Conservation (phyloP, 2,888 invertebrate species). For the Tenthredo amoena region DNA sequence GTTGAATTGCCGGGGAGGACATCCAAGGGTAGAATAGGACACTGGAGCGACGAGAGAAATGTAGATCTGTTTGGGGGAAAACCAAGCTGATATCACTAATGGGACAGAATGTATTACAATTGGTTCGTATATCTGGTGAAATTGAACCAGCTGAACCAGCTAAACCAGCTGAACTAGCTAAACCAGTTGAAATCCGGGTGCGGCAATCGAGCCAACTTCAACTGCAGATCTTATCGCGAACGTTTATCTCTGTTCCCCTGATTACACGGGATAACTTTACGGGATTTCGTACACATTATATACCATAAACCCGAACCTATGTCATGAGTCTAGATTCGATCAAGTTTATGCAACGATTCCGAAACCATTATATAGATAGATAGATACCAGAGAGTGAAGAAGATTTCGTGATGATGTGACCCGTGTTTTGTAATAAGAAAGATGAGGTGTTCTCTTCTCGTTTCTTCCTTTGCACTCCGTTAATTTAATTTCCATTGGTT, state of each 20-base stretch:
- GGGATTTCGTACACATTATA: conserved; percentile 14
- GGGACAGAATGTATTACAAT: conserved; percentile 66
- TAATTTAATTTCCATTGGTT: conserved; percentile 45
- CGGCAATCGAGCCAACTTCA: conserved; percentile 10
- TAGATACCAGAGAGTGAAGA: not conserved
- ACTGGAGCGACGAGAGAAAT: conserved; percentile 12
- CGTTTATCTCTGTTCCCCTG: conserved; percentile 28
- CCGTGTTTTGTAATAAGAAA: not conserved
- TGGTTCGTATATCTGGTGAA: conserved; percentile 56
- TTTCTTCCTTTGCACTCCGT: not conserved
- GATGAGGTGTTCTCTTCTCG: not conserved
- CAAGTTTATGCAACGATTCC: not conserved
- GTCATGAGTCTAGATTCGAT: conserved; percentile 24
- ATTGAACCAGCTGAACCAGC: conserved; percentile 29
- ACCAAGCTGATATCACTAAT: conserved; percentile 70
- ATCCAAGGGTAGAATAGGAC: not conserved
- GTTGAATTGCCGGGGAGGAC: conserved; percentile 21
- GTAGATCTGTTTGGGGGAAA: conserved; percentile 25
- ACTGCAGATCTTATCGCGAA: conserved; percentile 13
- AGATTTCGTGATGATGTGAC: conserved; percentile 1
- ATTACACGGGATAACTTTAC: conserved; percentile 39
- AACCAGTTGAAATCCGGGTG: not conserved
- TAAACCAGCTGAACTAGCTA: not conserved
- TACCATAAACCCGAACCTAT: not conserved
- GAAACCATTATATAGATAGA: not conserved